Percentiles rank a stretch among this genome's conserved stretches.
phyloP scores from a whole-genome alignment of 2,797 vertebrate species.

The Morus bassanus region DNA sequence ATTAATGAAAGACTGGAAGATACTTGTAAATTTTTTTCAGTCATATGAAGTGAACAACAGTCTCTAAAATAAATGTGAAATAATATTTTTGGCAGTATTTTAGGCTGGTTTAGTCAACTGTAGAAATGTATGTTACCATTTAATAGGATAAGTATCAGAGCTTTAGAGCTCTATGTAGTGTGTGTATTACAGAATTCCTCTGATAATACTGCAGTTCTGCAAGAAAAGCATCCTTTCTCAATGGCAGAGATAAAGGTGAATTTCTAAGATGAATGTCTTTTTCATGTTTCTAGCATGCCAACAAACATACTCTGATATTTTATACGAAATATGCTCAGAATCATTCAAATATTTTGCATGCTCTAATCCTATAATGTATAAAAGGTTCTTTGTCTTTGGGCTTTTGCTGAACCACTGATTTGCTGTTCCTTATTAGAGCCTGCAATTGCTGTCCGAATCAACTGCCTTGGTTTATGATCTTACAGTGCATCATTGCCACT shows the following conservation, averaged over 20 bases:
- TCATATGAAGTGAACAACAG: background rate
- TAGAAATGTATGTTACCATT: background rate
- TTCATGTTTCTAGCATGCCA: background rate
- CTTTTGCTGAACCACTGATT: background rate
- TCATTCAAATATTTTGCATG: background rate
- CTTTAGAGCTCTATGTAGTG: background rate
- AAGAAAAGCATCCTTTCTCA: background rate
- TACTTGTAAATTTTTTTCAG: background rate
- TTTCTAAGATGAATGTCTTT: background rate
- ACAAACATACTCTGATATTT: background rate
- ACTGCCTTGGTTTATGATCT: background rate
- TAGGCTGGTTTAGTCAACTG: background rate
- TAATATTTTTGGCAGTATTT: background rate
- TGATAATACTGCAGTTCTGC: background rate
- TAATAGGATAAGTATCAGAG: background rate
- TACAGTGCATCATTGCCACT: background rate
- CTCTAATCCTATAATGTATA: too few relatives aligned
- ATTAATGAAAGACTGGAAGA: background rate
- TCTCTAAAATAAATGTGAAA: background rate
- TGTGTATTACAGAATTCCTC: background rate
- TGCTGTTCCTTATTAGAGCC: background rate
- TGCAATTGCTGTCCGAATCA: background rate
- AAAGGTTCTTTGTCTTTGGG: too few relatives aligned
- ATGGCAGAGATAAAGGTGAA: background rate
- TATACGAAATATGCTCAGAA: background rate